Evolutionary conservation across 2,113 vertebrate species (phyloP).

Genomic region (Lates calcarifer): DNA sequence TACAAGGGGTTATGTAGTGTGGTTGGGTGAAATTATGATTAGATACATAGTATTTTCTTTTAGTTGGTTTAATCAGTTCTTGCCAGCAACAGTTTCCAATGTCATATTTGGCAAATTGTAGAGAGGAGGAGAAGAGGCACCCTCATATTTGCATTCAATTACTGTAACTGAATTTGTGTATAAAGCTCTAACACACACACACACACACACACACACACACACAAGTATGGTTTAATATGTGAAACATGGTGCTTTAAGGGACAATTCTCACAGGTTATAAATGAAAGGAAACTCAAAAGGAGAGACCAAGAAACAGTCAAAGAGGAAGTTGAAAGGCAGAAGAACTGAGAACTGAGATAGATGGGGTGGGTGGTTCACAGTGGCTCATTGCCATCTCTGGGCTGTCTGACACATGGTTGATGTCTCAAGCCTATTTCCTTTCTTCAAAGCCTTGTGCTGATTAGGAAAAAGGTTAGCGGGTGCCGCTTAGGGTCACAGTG

Average conservation of each 20-base stretch:
- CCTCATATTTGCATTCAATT: background rate
- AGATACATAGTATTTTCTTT: no score
- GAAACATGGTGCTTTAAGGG: background rate
- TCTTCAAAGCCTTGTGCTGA: conserved; percentile 75
- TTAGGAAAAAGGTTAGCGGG: conserved; percentile 68
- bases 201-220: no score
- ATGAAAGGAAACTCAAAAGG: conserved; percentile 40
- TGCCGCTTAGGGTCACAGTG: conserved; percentile 68
- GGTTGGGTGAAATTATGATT: background rate
- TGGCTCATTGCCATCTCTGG: conserved; percentile 40
- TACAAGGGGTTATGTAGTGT: background rate
- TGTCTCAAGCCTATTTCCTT: conserved; percentile 60
- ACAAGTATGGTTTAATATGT: background rate
- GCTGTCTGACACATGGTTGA: conserved; percentile 54
- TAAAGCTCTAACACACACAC: background rate
- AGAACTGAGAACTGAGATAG: conserved; percentile 46
- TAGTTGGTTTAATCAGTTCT: conserved; percentile 2
- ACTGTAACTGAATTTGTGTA: background rate
- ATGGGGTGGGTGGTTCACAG: conserved; percentile 35
- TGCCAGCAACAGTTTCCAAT: background rate
- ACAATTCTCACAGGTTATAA: conserved; percentile 26
- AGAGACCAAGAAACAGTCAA: conserved; percentile 40
- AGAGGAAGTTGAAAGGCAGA: conserved; percentile 52
- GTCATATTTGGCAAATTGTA: background rate
- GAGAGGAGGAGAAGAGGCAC: background rate